Base-by-base conservation (phyloP, 2,113 vertebrate species). In the Melanerpes formicivorus region DNA sequence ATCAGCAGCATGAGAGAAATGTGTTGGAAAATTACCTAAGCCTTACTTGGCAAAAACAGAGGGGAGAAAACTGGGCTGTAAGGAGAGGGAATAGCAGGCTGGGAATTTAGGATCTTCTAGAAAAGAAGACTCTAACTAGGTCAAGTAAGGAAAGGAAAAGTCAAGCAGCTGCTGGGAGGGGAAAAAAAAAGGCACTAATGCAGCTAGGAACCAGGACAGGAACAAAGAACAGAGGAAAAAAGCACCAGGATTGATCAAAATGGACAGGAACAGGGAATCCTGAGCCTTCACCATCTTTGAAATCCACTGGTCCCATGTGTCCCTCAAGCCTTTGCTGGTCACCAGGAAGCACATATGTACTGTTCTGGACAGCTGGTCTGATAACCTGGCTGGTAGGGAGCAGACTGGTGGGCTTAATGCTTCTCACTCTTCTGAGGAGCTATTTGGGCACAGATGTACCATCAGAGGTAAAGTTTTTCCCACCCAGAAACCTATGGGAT, bases 31-130 rank as follows among this genome's bases (percentile, higher is more conserved):
- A 95, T 76, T 76, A 84, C 63, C 34, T 69, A 79, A 88, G 44
- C 40, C 12, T 79, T 88, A 70, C 40, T 87, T 72, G 81, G 81
- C 84, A 93, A 87, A 42, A 92, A 54, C 21, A 81, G 4, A 34
- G 27, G 37, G 89, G 55, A 34, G 81, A 76, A 87, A 93, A 66
- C 4, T 40, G 27, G 55, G 75, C 60, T 93, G 81, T 63, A 91
- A 93, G 60, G 27, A 80, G 23, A 77, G 81, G 84, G 74, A 88
- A 86, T 65, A 91, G 75, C 46, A 63, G 73, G 34, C 22, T 87
- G 71, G 74, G 87, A 75, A 89, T 80, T 95, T 80, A 70, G 64
- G 63, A 70, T 55, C 59, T 89, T 89, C 74, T 82, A 56, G 87
- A 90, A 93, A 75, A 86, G 59, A 82, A 3, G 0, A 58, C 9